Percentiles rank a stretch among this genome's conserved stretches.
phyloP scores from a whole-genome alignment of 2,888 invertebrate genomes.

The Chrysotoxum bicinctum region DNA sequence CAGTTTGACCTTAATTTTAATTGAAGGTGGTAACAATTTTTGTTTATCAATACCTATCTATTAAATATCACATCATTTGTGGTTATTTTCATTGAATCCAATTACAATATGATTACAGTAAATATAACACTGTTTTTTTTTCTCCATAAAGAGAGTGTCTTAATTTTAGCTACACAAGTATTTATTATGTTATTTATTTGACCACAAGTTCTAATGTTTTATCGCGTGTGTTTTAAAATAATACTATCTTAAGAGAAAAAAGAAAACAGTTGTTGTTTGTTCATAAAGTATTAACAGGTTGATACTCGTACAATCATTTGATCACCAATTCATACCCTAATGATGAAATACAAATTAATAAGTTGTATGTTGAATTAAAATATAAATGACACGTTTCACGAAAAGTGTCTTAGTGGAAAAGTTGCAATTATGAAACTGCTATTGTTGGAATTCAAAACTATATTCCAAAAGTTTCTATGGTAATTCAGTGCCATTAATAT shows the following conservation, averaged over 20 bases:
- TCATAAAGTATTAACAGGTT: too few relatives aligned
- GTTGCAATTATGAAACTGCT: too few relatives aligned
- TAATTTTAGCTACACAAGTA: background rate
- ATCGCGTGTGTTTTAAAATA: background rate
- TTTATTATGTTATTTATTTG: background rate
- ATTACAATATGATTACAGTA: background rate
- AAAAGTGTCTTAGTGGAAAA: too few relatives aligned
- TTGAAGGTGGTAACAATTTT: background rate
- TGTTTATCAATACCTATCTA: background rate
- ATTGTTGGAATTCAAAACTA: too few relatives aligned
- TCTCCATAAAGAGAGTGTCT: background rate
- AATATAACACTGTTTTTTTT: background rate
- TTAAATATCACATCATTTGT: background rate
- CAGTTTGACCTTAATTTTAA: conserved; percentile 2
- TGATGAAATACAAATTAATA: too few relatives aligned
- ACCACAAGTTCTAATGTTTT: background rate
- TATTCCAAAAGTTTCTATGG: too few relatives aligned
- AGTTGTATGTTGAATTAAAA: too few relatives aligned
- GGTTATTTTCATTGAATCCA: conserved; percentile 21
- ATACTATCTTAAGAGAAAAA: background rate
- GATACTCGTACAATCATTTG: too few relatives aligned
- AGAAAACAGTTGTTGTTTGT: background rate
- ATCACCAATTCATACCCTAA: too few relatives aligned
- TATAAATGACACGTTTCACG: too few relatives aligned
- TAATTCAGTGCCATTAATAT: too few relatives aligned